Evolutionary conservation across 2,797 vertebrate genomes (phyloP), one percentile per base, ranked within the genome.

Genomic region (Galagoides demidoff): DNA sequence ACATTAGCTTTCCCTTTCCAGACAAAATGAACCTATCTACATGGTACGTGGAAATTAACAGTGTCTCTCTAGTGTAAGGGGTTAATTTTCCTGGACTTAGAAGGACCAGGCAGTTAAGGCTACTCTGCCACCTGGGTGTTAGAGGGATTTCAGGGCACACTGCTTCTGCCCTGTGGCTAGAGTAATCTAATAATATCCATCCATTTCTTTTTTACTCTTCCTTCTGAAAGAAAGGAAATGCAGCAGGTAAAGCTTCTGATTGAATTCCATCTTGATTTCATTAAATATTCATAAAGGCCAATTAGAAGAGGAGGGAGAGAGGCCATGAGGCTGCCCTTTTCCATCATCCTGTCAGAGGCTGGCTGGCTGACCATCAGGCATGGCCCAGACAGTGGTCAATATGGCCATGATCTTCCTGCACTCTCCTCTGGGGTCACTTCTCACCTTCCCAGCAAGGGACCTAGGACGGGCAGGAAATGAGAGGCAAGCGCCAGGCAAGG

Each of bases 281-380:
- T 99, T 99, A 99, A 99, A 99, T 99, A 99, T 99, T 99, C 99
- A 99, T 99, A 99, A 99, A 99, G 98, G 99, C 99, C 99, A 99
- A 99, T 99, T 99, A 99, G 99, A 99, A 99, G 98, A 99, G 98
- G 98, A 99, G 99, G 98, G 98, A 98, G 98, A 98, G 98, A 99
- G 98, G 98, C 98, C 98, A 98, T 92, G 96, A 99, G 98, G 98
- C 98, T 94, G 49, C 97, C 86, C 98, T 98, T 98, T 99, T 99
- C 98, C 98, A 99, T 99, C 99, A 99, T 99, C 96, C 98, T 99
- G 98, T 99, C 98, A 99, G 96, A 98, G 97, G 96, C 98, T 93
- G 98, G 98, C 98, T 98, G 98, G 99, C 98, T 98, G 98, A 97
- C 96, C 86, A 61, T 97, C 98, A 97, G 97, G 97, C 98, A 98